phyloP scores from a whole-genome alignment of 2,113 vertebrate genomes.

The Accipiter virgatus region DNA sequence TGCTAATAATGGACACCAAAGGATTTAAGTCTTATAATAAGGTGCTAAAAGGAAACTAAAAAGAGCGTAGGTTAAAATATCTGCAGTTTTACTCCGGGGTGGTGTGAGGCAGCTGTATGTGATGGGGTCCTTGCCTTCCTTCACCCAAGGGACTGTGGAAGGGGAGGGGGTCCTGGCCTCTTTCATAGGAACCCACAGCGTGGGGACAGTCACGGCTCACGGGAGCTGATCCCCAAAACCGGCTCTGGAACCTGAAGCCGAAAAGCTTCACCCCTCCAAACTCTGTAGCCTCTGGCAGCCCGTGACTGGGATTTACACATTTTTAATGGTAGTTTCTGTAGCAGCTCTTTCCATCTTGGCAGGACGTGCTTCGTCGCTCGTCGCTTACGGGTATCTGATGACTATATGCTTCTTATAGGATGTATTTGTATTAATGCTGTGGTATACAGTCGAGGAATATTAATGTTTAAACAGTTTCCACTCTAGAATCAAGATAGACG shows the following conservation, averaged over 20 bases:
- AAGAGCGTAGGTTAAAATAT: background rate
- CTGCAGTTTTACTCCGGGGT: background rate
- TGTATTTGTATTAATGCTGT: background rate
- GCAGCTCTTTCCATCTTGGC: background rate
- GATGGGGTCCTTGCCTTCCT: background rate
- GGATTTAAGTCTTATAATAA: background rate
- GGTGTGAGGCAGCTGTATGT: background rate
- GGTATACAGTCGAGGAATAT: background rate
- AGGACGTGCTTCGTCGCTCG: background rate
- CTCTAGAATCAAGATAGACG: background rate
- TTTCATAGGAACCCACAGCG: background rate
- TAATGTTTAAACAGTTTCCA: background rate
- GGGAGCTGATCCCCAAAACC: background rate
- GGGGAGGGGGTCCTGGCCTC: background rate
- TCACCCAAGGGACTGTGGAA: background rate
- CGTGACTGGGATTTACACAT: background rate
- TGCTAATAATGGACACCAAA: background rate
- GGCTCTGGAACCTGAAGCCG: background rate
- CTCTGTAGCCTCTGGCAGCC: background rate
- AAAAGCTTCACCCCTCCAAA: background rate
- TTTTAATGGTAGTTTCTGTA: background rate
- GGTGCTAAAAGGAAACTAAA: background rate
- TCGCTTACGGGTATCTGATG: rapidly evolving
- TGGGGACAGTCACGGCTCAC: rapidly evolving
- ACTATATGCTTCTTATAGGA: background rate